These are phyloP conservation scores for Theodoxus fluviatilis DNA, from an alignment of 2,888 invertebrate genomes.

Conservation along the genomic window DNA sequence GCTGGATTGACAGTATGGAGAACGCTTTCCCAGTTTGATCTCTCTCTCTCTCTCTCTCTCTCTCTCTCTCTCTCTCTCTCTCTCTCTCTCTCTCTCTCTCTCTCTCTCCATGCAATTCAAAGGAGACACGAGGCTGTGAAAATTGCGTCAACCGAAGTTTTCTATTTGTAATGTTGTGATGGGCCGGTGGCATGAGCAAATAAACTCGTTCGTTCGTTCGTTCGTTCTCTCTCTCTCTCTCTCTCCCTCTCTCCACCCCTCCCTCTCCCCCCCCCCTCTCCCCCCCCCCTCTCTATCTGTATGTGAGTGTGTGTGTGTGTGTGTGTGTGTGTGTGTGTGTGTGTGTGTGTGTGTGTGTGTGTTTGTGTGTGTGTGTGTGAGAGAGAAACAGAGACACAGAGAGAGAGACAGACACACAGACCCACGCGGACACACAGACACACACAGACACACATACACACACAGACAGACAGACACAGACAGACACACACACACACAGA, in stretches of 20 bases:
- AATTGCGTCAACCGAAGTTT: too few species aligned
- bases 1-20: neutral
- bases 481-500: conserved; percentile 16
- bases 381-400: too few species aligned
- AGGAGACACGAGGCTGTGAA: too few species aligned
- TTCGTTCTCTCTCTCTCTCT: neutral
- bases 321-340: conserved; percentile 9
- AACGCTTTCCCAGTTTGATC: too few species aligned
- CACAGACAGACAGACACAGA: conserved; percentile 3
- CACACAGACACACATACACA: conserved; percentile 4
- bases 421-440: neutral
- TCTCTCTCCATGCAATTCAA: too few species aligned
- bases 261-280: neutral
- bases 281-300: neutral
- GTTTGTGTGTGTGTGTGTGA: too few species aligned
- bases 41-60: neutral
- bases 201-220: too few species aligned
- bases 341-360: too few species aligned
- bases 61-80: neutral
- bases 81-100: too few species aligned
- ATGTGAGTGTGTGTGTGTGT: neutral
- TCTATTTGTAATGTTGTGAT: too few species aligned
- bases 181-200: too few species aligned
- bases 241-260: neutral
- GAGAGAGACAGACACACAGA: neutral